Percentiles rank a stretch among this genome's conserved stretches.
phyloP scores from a whole-genome alignment of 2,888 invertebrate genomes.

The Cantharis rufa region DNA sequence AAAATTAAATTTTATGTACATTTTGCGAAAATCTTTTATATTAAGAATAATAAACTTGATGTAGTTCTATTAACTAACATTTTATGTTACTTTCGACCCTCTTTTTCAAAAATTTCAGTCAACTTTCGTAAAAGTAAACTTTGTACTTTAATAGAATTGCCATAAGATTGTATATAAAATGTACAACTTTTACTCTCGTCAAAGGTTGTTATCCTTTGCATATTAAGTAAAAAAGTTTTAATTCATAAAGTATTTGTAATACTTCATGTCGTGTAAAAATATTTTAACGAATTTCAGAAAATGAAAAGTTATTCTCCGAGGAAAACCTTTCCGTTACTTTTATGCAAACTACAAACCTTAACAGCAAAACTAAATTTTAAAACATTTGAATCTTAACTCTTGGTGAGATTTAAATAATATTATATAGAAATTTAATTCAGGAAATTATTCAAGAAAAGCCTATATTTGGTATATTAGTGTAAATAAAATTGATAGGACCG shows the following conservation, averaged over 20 bases:
- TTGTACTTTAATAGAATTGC: constrained; percentile 8
- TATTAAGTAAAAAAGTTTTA: constrained; percentile 3
- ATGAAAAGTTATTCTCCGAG: background rate
- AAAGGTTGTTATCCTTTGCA: constrained; percentile 6
- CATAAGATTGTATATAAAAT: constrained; percentile 10
- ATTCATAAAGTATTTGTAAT: background rate
- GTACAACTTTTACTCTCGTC: constrained; percentile 8
- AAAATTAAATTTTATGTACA: background rate
- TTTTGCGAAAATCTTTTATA: background rate
- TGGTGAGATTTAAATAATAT: too few species aligned
- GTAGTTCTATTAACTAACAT: background rate
- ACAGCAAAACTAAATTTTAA: too few species aligned
- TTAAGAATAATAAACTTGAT: background rate
- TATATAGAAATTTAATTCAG: too few species aligned
- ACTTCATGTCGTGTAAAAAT: background rate
- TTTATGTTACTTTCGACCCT: background rate
- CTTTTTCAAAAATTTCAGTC: background rate
- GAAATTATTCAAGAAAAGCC: too few species aligned
- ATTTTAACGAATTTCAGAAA: background rate
- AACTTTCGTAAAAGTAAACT: constrained; percentile 5
- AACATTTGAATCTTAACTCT: too few species aligned
- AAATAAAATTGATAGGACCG: too few species aligned
- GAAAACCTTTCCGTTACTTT: background rate
- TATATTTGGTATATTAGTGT: too few species aligned
- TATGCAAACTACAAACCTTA: background rate